Base-by-base conservation (phyloP, 23 tunicate genomes). In the Trididemnum nubilum region DNA sequence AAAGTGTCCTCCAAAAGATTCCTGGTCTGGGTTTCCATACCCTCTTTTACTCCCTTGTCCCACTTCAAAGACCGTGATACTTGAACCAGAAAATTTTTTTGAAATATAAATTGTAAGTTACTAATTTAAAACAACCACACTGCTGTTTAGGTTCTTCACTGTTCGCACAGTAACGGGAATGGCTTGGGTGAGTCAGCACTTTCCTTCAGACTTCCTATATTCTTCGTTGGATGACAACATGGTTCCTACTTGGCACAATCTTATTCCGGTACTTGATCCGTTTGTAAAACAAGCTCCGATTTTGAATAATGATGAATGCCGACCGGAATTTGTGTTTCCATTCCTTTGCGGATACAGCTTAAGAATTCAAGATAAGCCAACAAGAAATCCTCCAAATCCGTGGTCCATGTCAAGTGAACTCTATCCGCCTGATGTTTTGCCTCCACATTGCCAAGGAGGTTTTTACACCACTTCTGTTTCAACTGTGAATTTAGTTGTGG, bases 401-500 rank as follows among this genome's bases (percentile, higher is more conserved):
- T 80, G 84, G 84, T 80, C 54, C 2, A 65, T 80, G 25, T 4
- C 64, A 4, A 30, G 7, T 15, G 76, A 80, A 3, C 2, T 22
- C 2, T 80, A 80, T 65, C 84, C 84, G 19, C 84, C 84, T 7
- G 58, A 35, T 33, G 51, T 65, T 29, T 54, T 65, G 3, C 84
- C 84, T 21, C 67, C 67, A 65, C 76, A 80, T 32, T 80, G 84
- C 32, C 84, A 80, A 35, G 84, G 84, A 7, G 76, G 84, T 7
- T 65, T 80, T 36, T 80, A 80, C 31, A 65, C 57, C 5, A 80
- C 84, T 35, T 64, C 76, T n/a, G 77, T 80, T 7, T 37, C 84
- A 21, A 80, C 84, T 2, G 75, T 54, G 24, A 65, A 65, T 49
- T 39, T 65, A 2, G 12, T 80, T 25, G 57, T 65, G 4, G 84